Conservation (phyloP, 2,888 invertebrate genomes). For the Drosophila pseudotalamancana region DNA sequence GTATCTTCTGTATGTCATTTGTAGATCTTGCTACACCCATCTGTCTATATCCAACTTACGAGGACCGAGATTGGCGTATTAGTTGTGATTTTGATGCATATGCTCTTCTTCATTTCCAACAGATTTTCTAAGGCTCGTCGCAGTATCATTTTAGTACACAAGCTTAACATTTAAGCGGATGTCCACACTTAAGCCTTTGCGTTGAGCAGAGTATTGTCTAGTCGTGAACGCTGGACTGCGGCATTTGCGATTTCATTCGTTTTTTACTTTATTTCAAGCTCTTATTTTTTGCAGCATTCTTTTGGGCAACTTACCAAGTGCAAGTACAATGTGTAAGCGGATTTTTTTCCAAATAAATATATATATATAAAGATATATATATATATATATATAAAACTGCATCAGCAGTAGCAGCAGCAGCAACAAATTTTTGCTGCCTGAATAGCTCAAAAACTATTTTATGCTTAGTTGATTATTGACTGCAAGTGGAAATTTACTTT, state of each 20-base stretch:
- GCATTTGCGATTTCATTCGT: constrained; percentile 16
- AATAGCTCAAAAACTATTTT: constrained; percentile 78
- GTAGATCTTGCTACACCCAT: no score
- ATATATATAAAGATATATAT: constrained; percentile 11
- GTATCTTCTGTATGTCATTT: no score
- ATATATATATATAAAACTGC: constrained; percentile 8
- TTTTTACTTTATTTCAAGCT: constrained; percentile 16
- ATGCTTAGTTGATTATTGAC: constrained; percentile 79
- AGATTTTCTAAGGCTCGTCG: no score
- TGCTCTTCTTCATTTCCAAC: no score
- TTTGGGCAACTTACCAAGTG: constrained; percentile 49
- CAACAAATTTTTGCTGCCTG: constrained; percentile 73
- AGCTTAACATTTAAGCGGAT: no score
- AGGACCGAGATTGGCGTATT: no score
- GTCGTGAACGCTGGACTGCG: neutral
- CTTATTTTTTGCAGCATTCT: constrained; percentile 13
- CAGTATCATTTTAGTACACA: no score
- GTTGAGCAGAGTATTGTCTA: neutral
- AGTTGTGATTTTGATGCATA: no score
- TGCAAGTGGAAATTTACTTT: constrained; percentile 69
- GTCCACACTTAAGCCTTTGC: no score
- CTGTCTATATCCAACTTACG: no score
- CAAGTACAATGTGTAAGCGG: constrained; percentile 61
- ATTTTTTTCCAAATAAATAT: constrained; percentile 31
- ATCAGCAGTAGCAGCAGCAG: constrained; percentile 30